These are phyloP conservation scores for Ecliptopera silaceata DNA, from an alignment of 2,888 invertebrate genomes.

Conservation along the genomic window DNA sequence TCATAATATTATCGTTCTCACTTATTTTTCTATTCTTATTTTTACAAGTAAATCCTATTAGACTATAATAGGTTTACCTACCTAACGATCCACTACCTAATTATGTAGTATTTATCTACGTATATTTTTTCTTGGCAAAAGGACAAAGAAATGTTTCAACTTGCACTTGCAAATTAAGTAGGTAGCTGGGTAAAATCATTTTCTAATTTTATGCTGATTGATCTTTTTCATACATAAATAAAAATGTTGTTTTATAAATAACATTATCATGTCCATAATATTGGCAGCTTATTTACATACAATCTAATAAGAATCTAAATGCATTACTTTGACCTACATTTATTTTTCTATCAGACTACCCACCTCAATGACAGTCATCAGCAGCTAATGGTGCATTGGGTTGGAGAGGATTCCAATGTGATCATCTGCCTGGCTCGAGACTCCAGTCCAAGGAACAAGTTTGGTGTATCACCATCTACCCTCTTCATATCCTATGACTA, in stretches of 20 bases:
- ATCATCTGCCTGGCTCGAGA: constrained; percentile 93
- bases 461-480: constrained; percentile 87
- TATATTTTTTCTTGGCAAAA: background rate
- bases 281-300: background rate
- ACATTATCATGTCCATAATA: too few species aligned
- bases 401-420: constrained; percentile 93
- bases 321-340: background rate
- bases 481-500: constrained; percentile 95
- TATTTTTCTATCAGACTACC: constrained; percentile 84
- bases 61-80: too few species aligned
- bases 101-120: too few species aligned
- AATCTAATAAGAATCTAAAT: background rate
- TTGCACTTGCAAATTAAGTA: background rate
- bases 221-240: too few species aligned
- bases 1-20: too few species aligned
- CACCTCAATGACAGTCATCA: constrained; percentile 93
- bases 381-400: constrained; percentile 96
- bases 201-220: too few species aligned
- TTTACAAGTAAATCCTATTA: too few species aligned
- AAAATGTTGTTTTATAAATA: too few species aligned
- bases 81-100: too few species aligned
- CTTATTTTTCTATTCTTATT: too few species aligned
- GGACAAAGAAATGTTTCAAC: background rate
- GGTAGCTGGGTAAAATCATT: background rate
- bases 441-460: constrained; percentile 80